Evolutionary conservation across 2,113 vertebrate species (phyloP).

Genomic region (Oophaga pumilio): DNA sequence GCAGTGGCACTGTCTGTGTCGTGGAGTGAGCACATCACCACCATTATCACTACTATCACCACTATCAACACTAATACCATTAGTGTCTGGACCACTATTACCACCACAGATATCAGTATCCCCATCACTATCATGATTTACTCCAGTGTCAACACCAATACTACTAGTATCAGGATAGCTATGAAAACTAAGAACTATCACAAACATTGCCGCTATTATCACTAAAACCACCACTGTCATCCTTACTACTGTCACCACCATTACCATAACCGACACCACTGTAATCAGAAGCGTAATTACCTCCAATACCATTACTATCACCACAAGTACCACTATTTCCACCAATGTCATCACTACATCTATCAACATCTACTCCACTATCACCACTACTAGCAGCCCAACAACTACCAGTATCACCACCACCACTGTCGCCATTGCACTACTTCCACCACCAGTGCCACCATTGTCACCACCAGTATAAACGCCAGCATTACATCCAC

Average conservation of each 20-base stretch:
- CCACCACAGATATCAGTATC: neutral
- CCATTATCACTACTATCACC: neutral
- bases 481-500: neutral
- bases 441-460: neutral
- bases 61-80: neutral
- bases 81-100: neutral
- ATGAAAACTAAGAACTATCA: neutral
- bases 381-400: neutral
- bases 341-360: neutral
- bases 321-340: neutral
- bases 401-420: neutral
- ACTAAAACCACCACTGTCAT: neutral
- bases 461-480: neutral
- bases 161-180: neutral
- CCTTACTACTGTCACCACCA: neutral
- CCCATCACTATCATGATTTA: neutral
- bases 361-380: neutral
- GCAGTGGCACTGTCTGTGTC: no score
- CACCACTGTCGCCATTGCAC: neutral
- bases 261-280: neutral
- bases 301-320: neutral
- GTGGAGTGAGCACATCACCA: no score
- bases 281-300: neutral
- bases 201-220: neutral
- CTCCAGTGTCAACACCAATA: neutral